Percentiles rank a stretch among this genome's conserved stretches.
Conservation (phyloP, 2,888 invertebrate genomes). For the Mimas tiliae region DNA sequence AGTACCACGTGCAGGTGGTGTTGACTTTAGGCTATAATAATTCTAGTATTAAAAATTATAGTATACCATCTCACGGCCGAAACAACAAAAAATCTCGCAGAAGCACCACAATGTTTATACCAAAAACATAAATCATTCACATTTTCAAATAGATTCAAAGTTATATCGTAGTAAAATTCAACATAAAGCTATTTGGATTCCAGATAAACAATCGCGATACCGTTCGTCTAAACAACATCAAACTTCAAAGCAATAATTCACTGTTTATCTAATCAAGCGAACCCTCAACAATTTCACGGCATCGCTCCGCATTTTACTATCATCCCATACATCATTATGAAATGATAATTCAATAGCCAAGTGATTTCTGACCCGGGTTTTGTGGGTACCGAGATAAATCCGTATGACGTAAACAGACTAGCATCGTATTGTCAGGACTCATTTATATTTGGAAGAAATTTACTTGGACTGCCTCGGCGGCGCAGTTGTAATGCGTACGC, state of each 20-base stretch:
- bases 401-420: slow-evolving; percentile 28
- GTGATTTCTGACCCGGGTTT: slow-evolving; percentile 70
- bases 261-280: slow-evolving; percentile 66
- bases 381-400: slow-evolving; percentile 62
- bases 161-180: slow-evolving; percentile 28
- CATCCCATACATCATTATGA: slow-evolving; percentile 75
- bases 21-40: too few relatives aligned
- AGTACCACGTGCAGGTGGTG: too few relatives aligned
- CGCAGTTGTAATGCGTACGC: too few relatives aligned
- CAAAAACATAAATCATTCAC: neutral
- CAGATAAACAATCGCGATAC: slow-evolving; percentile 38
- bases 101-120: neutral
- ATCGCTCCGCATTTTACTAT: slow-evolving; percentile 66
- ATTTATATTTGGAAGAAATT: too few relatives aligned
- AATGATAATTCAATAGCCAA: slow-evolving; percentile 82
- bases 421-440: too few relatives aligned
- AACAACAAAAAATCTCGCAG: neutral
- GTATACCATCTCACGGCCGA: neutral
- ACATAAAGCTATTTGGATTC: slow-evolving; percentile 33
- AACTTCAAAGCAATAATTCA: slow-evolving; percentile 65
- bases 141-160: slow-evolving; percentile 10
- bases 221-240: slow-evolving; percentile 46
- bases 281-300: slow-evolving; percentile 72
- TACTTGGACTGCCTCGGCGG: too few relatives aligned
- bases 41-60: too few relatives aligned